These are phyloP conservation scores for Aegotheles bennettii DNA, from an alignment of 2,113 vertebrate species.

Conservation along the genomic window DNA sequence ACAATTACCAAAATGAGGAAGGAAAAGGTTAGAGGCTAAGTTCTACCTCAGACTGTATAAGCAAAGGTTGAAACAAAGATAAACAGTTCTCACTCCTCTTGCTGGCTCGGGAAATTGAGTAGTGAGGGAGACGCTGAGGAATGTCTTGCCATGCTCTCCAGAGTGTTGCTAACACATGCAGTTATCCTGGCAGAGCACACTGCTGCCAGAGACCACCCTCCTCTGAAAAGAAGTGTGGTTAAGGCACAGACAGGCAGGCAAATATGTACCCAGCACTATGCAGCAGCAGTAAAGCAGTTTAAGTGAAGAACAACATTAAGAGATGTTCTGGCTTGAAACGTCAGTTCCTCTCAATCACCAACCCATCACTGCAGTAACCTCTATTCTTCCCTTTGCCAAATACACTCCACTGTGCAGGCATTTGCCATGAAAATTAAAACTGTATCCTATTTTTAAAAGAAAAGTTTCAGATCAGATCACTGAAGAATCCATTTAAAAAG, in stretches of 20 bases:
- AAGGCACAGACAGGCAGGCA: not conserved
- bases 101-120: not conserved
- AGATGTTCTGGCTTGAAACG: not conserved
- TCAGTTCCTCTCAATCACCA: not conserved
- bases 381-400: not conserved
- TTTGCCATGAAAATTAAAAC: not conserved
- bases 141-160: rapidly evolving
- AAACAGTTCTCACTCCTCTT: not conserved
- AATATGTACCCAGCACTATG: rapidly evolving
- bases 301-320: not conserved
- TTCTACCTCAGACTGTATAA: not conserved
- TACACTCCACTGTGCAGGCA: not conserved
- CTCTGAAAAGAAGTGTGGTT: not conserved
- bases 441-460: not conserved
- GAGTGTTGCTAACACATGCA: rapidly evolving
- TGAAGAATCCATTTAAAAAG: not conserved
- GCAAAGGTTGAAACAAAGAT: not conserved
- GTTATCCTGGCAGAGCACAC: not conserved
- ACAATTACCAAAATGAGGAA: not conserved
- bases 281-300: not conserved
- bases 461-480: not conserved
- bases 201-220: not conserved
- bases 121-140: not conserved
- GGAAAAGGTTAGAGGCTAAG: not conserved
- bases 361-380: not conserved